These are phyloP conservation scores for Trididemnum nubilum DNA, from an alignment of 23 tunicate genomes.

Conservation along the genomic window DNA sequence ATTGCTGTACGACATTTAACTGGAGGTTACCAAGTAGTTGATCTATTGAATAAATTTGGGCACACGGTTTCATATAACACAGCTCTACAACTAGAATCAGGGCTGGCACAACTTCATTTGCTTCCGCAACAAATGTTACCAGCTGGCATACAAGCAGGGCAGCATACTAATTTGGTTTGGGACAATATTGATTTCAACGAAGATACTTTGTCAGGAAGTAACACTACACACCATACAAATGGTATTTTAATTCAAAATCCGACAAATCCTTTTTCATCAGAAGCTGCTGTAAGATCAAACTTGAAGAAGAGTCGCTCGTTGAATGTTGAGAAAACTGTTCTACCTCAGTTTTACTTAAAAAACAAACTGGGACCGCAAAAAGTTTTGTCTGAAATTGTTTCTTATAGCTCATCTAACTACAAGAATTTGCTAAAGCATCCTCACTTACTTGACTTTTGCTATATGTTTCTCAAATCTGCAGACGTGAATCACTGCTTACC, in stretches of 20 bases:
- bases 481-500: not conserved
- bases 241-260: not conserved
- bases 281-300: not conserved
- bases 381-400: not conserved
- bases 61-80: not conserved
- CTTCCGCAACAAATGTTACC: not conserved
- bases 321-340: not conserved
- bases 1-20: not conserved
- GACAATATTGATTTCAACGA: conserved; percentile 13
- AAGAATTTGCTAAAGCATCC: not conserved
- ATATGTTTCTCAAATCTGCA: not conserved
- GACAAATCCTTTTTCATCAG: not conserved
- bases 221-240: not conserved
- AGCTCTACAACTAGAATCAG: not conserved
- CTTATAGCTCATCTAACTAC: not conserved
- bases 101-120: not conserved
- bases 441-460: not conserved
- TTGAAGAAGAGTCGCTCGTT: not conserved
- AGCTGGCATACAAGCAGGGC: not conserved
- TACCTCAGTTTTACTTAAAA: not conserved
- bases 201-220: not conserved
- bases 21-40: not conserved
- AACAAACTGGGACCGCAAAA: not conserved
- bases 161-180: not conserved
- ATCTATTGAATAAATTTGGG: not conserved